These are phyloP conservation scores for Drosophila longiperda DNA, from an alignment of 2,888 invertebrate genomes.

Conservation along the genomic window DNA sequence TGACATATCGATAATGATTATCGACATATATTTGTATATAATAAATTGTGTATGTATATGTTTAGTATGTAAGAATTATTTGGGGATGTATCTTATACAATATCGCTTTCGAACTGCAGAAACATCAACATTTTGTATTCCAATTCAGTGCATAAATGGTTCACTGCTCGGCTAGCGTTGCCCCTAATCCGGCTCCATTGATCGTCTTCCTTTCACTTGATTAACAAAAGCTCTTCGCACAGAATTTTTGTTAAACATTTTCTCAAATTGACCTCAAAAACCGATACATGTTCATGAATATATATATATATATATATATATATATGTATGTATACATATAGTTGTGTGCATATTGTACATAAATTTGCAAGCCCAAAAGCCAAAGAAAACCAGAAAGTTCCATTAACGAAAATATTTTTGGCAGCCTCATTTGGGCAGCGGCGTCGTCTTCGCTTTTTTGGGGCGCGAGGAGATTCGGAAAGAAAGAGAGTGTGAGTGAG, in stretches of 20 bases:
- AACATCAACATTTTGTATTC: not conserved
- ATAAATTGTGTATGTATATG: not conserved
- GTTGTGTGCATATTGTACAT: conserved; percentile 19
- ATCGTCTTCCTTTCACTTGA: conserved; percentile 57
- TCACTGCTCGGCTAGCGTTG: conserved; percentile 7
- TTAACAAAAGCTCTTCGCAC: conserved; percentile 40
- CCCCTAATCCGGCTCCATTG: conserved; percentile 36
- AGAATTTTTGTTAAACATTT: conserved; percentile 52
- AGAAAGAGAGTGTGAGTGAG: conserved; percentile 5
- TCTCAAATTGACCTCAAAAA: conserved; percentile 57
- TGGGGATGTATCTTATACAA: not conserved
- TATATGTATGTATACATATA: conserved; percentile 5
- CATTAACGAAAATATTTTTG: conserved; percentile 69
- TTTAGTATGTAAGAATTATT: not conserved
- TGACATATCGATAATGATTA: not conserved
- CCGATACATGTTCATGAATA: conserved; percentile 3
- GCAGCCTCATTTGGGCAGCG: conserved; percentile 59
- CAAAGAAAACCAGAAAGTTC: conserved; percentile 67
- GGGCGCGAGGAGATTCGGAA: conserved; percentile 36
- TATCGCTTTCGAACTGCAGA: not conserved
- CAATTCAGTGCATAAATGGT: conserved; percentile 3
- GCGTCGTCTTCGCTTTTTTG: conserved; percentile 34
- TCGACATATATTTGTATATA: not conserved
- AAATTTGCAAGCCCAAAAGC: conserved; percentile 54
- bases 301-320: conserved; percentile 6